These are phyloP conservation scores for Meteorus colon DNA, from an alignment of 2,888 invertebrate genomes.

Conservation along the genomic window DNA sequence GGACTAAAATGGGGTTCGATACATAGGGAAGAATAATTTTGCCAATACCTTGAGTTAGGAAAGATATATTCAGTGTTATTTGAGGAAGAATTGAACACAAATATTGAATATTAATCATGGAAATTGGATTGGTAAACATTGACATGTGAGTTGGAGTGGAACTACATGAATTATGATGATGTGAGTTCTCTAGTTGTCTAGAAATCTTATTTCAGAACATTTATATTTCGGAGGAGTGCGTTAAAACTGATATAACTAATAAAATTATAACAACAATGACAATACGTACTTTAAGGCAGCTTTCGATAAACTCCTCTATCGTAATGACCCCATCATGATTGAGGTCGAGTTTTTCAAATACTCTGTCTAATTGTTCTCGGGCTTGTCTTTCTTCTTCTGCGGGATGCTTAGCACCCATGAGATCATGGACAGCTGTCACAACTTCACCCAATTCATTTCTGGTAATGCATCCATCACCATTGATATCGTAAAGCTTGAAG, in stretches of 20 bases:
- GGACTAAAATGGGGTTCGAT: no score
- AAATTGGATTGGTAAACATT: no score
- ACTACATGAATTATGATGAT: no score
- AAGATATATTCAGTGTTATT: no score
- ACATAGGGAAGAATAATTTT: no score
- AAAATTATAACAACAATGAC: background rate
- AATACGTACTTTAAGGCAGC: slow-evolving; percentile 85
- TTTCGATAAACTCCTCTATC: slow-evolving; percentile 96
- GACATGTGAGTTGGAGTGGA: no score
- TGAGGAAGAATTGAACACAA: no score
- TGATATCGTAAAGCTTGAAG: slow-evolving; percentile 96
- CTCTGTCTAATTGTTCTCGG: slow-evolving; percentile 89
- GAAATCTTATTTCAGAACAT: no score
- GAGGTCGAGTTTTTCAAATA: slow-evolving; percentile 91
- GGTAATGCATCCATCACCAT: slow-evolving; percentile 96
- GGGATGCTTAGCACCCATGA: slow-evolving; percentile 87
- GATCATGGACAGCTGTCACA: slow-evolving; percentile 92
- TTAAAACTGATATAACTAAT: background rate
- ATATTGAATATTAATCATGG: no score
- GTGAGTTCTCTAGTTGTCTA: no score
- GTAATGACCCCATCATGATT: slow-evolving; percentile 96
- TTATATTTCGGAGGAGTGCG: no score
- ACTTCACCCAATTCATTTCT: slow-evolving; percentile 92
- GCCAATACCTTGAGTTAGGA: no score
- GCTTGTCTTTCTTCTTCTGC: slow-evolving; percentile 89